Base-by-base conservation (phyloP, 2,113 vertebrate species). In the Vanacampus margaritifer region DNA sequence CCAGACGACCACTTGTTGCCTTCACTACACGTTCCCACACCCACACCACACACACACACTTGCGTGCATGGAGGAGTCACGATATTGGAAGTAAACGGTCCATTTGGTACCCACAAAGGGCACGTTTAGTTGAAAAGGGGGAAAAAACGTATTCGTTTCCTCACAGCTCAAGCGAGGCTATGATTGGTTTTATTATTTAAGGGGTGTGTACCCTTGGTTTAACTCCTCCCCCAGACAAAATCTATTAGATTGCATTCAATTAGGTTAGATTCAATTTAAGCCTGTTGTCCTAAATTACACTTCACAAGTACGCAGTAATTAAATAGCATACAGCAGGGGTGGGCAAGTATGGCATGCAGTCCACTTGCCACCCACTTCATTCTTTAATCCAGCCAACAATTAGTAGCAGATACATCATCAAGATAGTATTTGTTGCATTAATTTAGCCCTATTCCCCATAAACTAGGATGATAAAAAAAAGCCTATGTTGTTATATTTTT, bases 181-280 rank as follows among this genome's bases (percentile, higher is more conserved):
- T n/a, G n/a, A n/a, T 71, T 69, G 62, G 51, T 51, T 53, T 28
- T 37, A 35, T 70, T 78, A 73, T 81, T 80, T 66, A 63, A 3
- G 32, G 72, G 74, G 79, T 68, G 73, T 32, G 50, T 61, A 64
- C 68, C 73, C 73, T 56, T 78, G 73, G 51, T 62, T 69, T 69
- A 46, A 71, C 53, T 64, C 61, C 62, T 43, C 65, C 19, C 39
- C 23, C 39, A 28, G 39, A 46, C 36, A 23, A 19, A 51, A 23
- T 51, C 12, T 37, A 39, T 14, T 24, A 26, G 24, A 26, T 24
- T 8, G 26, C 4, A 24, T 54, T 24, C 12, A 54, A 54, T 10
- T 10, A 51, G 48, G 10, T 50, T 9, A 50, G 48, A 51, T 51
- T 23, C n/a, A 6, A 51, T 23, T 23, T 23, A 45, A n/a, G n/a